Conservation (phyloP, 2,113 vertebrate genomes). For the Trogon surrucura region DNA sequence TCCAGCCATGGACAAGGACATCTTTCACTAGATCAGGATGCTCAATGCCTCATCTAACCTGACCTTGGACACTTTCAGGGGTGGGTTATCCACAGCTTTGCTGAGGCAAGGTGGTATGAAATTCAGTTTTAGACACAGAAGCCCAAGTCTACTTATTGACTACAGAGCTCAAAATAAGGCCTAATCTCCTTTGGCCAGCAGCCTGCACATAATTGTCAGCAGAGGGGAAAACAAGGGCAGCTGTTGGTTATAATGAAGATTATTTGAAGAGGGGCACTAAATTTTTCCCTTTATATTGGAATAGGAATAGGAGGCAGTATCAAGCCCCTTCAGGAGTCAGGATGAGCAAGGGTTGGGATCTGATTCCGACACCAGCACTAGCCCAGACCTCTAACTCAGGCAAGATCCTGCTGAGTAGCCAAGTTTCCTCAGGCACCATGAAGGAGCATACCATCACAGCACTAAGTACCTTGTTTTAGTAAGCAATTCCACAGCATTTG, state of each 20-base stretch:
- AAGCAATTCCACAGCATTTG: not conserved
- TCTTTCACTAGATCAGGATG: not conserved
- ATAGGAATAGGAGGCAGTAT: not conserved
- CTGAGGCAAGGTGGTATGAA: not conserved
- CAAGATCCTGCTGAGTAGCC: not conserved
- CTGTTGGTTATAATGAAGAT: not conserved
- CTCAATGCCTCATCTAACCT: not conserved
- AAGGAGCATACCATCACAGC: not conserved
- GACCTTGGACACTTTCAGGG: not conserved
- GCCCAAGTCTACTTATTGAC: not conserved
- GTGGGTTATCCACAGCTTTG: not conserved
- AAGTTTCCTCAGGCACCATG: not conserved
- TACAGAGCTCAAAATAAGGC: not conserved
- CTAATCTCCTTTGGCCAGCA: not conserved
- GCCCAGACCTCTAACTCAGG: not conserved
- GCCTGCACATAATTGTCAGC: not conserved
- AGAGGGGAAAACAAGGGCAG: not conserved
- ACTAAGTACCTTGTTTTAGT: not conserved
- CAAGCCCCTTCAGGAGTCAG: not conserved
- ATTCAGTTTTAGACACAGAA: not conserved
- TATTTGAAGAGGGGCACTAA: not conserved
- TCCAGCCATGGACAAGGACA: not conserved
- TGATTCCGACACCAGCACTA: not conserved
- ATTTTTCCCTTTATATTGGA: not conserved
- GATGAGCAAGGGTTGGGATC: not conserved